Conservation (phyloP, 2,888 invertebrate species). For the Rhimphoctona megacephalus region DNA sequence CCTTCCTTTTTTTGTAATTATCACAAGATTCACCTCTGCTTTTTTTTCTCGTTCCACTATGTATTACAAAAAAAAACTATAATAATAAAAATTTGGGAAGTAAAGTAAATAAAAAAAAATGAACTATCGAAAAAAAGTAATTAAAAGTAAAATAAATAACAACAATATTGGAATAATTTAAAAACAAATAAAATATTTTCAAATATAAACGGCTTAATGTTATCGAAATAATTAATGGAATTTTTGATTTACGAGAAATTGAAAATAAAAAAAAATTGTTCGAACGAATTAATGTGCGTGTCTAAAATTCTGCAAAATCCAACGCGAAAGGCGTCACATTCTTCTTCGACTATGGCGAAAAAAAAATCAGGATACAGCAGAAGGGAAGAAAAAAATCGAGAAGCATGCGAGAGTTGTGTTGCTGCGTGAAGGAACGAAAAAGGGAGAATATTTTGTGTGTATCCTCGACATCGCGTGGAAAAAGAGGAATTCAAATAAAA, state of each 20-base stretch:
- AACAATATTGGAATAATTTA: neutral
- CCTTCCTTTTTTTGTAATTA: conserved; percentile 45
- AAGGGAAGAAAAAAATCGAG: conserved; percentile 10
- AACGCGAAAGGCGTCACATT: conserved; percentile 52
- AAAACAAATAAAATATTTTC: neutral
- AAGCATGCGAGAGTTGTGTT: conserved; percentile 54
- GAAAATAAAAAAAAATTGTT: conserved; percentile 2
- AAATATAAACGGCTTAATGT: neutral
- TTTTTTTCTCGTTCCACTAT: neutral
- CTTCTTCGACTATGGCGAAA: conserved; percentile 39
- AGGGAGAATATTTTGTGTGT: conserved; percentile 14
- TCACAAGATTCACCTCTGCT: conserved; percentile 35
- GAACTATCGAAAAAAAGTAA: too few relatives aligned
- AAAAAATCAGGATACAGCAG: conserved; percentile 17
- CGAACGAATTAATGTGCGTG: conserved; percentile 11
- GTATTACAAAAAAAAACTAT: neutral
- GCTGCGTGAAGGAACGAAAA: conserved; percentile 20
- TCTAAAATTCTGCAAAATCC: conserved; percentile 46
- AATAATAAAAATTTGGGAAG: neutral
- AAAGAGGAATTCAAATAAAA: neutral
- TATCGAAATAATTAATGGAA: neutral
- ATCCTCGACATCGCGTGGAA: conserved; percentile 28
- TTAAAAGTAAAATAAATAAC: neutral
- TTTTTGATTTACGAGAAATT: conserved; percentile 14
- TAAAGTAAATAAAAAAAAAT: neutral